These are phyloP conservation scores for Muraenolepis orangiensis DNA, from an alignment of 2,797 vertebrate species.

Conservation along the genomic window DNA sequence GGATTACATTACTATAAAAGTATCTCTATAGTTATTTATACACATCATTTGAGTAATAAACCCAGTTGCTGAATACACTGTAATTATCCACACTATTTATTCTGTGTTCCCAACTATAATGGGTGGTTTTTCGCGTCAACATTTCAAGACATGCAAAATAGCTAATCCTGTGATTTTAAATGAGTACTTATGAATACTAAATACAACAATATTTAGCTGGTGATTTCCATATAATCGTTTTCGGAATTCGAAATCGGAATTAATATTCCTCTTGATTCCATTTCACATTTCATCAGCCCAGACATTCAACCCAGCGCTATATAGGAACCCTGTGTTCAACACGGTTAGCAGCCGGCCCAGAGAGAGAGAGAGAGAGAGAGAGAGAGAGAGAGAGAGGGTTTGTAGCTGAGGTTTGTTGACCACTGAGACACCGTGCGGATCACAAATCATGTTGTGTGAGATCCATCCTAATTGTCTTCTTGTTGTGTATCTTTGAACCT, in stretches of 20 bases:
- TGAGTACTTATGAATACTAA: not conserved
- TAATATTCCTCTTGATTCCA: not conserved
- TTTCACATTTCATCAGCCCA: not conserved
- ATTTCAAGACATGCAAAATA: not conserved
- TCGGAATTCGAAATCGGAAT: too few relatives aligned
- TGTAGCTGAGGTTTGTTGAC: slow-evolving; percentile 20
- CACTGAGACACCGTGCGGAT: not conserved
- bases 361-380: too few relatives aligned
- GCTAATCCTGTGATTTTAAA: too few relatives aligned
- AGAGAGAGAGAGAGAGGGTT: too few relatives aligned
- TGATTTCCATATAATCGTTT: not conserved
- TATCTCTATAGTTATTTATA: not conserved
- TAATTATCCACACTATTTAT: not conserved
- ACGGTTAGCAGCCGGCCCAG: too few relatives aligned
- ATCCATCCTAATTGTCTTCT: slow-evolving; percentile 19
- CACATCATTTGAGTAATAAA: not conserved
- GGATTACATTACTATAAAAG: not conserved
- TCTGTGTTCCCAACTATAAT: not conserved
- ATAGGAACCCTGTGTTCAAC: too few relatives aligned
- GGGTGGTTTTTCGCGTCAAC: not conserved
- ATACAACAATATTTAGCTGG: not conserved
- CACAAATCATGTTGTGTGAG: slow-evolving; percentile 17
- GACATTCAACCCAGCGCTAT: not conserved
- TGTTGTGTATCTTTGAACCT: not conserved
- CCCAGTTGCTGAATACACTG: not conserved